Base-by-base conservation (phyloP, 2,113 vertebrate species). In the Pandion haliaetus region DNA sequence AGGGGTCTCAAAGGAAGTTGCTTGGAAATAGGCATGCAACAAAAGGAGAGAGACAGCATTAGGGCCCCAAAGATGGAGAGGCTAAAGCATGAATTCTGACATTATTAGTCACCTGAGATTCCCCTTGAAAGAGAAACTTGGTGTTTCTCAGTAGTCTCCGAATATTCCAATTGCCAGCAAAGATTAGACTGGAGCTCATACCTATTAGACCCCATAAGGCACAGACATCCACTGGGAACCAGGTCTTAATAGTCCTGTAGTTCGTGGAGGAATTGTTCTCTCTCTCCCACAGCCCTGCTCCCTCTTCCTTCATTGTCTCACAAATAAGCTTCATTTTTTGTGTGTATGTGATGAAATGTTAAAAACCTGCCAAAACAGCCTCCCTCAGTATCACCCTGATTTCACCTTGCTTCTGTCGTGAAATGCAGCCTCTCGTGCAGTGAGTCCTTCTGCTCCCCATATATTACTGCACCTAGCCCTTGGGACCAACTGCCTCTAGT, bases 51-150 rank as follows among this genome's bases (percentile, higher is more conserved):
- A 91, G 61, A 57, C 44, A 0, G 0, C 34, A 88, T 87, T 84
- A 89, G 24, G 4, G 3, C 17, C 38, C 44, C 65, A 57, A 67
- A 96, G 81, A 94, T 57, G 52, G 78, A 96, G 63, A 85, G 62
- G 70, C 44, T 82, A 67, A 95, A 69, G 52, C 58, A 94, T 72
- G 47, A 15, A 61, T 95, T 96, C 77, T 96, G 88, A 94, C 93
- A 69, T 93, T 95, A 91, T 91, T 89, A 96, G 92, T 76, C 91
- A 93, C 89, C 77, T 61, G 73, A 94, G 91, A 82, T 52, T 89
- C 8, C 28, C 38, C 8, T 13, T 63, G n/a, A 95, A 94, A 96
- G 34, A 94, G 89, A 89, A 96, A 94, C 47, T n/a, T 87, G 57
- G 52, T 84, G 44, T 71, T 96, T 82, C 47, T 87, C 59, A 86